Conservation (phyloP, 2,888 invertebrate species). For the Marasmarcha lunaedactyla region DNA sequence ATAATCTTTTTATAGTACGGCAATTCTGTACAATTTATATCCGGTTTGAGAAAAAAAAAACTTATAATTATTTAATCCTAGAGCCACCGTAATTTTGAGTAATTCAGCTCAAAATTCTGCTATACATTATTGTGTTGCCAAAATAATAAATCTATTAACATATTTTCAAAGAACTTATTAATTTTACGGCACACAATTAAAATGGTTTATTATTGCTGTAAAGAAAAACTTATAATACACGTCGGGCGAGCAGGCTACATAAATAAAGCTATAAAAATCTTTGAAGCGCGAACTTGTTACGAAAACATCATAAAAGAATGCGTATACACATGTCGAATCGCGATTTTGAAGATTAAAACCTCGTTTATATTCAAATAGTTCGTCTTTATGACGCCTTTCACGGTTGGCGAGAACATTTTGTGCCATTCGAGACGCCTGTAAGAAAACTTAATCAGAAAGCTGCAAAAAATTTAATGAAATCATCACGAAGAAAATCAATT, state of each 20-base stretch:
- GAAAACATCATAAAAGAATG: constrained; percentile 30
- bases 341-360: constrained; percentile 22
- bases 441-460: too few relatives aligned
- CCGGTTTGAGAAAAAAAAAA: too few relatives aligned
- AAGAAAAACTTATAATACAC: neutral
- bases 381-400: constrained; percentile 11
- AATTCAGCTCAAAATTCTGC: too few relatives aligned
- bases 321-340: constrained; percentile 18
- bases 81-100: too few relatives aligned
- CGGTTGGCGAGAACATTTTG: too few relatives aligned
- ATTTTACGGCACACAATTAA: neutral
- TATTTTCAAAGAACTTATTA: neutral
- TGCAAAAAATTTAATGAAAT: too few relatives aligned
- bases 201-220: neutral
- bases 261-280: constrained; percentile 26
- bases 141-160: constrained; percentile 1
- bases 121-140: neutral
- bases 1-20: too few relatives aligned
- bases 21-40: too few relatives aligned
- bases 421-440: too few relatives aligned
- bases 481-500: too few relatives aligned
- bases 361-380: constrained; percentile 25
- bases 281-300: constrained; percentile 35
- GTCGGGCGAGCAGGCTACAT: neutral
- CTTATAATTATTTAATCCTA: too few relatives aligned